Base-by-base conservation (phyloP, 2,888 invertebrate species). In the Thera britannica region DNA sequence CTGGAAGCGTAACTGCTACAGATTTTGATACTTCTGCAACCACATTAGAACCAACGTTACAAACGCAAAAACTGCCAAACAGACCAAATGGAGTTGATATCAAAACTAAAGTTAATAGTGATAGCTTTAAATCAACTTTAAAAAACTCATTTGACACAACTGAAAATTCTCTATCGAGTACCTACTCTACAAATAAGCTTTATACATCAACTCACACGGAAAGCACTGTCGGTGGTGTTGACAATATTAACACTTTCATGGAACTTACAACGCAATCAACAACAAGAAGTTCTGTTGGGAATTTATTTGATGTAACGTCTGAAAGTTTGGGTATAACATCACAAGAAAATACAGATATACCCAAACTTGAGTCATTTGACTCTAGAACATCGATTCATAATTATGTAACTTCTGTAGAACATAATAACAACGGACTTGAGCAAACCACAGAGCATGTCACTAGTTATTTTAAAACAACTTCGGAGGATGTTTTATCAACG, bases 21-120 rank as follows among this genome's bases (percentile, higher is more conserved):
- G 48, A 7, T 58, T 58, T 36, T 35, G 58, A 58, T 49, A 58
- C 35, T 49, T 58, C 12, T n/a, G 35, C 34, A 55, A 55, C 61
- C 46, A 44, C 46, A 8, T 49, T 35, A n/a, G 49, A 58, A 46
- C 4, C 11, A 34, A 46, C 35, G 35, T 23, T 3, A 41, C 58
- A 58, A 58, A 55, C 54, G 12, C n/a, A 61, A 52, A 52, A 44
- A 41, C 2, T 36, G 3, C 2, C 6, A 61, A 54, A 11, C 5
- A n/a, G 34, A 41, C 12, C 61, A 9, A 23, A 41, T 61, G n/a
- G 11, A 34, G 34, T 60, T 44, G 60, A 60, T 41, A 52, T 54
- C 9, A 49, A 8, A 12, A 61, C 60, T 11, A 44, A 61, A 61
- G 34, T 2, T 6, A 52, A 9, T 34, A 61, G 60, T 44, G 44